Evolutionary conservation across 2,888 invertebrate genomes (phyloP).

Genomic region (Nomada ferruginata): DNA sequence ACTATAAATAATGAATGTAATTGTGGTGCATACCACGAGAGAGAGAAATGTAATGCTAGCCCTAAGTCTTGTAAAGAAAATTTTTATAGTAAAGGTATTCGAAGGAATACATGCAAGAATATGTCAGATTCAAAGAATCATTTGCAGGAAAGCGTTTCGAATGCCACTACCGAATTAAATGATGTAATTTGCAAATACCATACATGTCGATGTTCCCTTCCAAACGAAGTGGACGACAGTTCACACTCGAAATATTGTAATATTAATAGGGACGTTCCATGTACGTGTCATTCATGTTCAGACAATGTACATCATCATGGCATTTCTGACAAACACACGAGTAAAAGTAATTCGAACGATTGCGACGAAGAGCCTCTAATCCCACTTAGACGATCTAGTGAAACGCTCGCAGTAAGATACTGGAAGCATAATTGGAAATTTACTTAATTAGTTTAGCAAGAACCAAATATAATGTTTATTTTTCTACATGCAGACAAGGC

Average conservation of each 20-base stretch:
- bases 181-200: constrained; percentile 56
- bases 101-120: constrained; percentile 43
- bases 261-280: constrained; percentile 55
- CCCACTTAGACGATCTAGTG: constrained; percentile 50
- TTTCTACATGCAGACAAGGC: constrained; percentile 68
- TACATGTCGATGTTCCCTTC: constrained; percentile 43
- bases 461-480: constrained; percentile 18
- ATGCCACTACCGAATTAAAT: constrained; percentile 15
- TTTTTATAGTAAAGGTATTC: constrained; percentile 35
- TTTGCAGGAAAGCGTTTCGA: constrained; percentile 35
- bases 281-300: constrained; percentile 51
- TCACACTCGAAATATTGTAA: constrained; percentile 64
- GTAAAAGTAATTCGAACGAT: constrained; percentile 50
- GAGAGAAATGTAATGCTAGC: constrained; percentile 43
- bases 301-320: constrained; percentile 27
- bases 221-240: constrained; percentile 54
- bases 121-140: constrained; percentile 47
- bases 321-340: constrained; percentile 46
- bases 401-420: constrained; percentile 74
- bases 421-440: background rate
- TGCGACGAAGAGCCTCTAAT: constrained; percentile 73
- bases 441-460: background rate
- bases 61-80: constrained; percentile 54
- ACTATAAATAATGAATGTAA: constrained; percentile 56
- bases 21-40: constrained; percentile 53